Base-by-base conservation (phyloP, 2,113 vertebrate species). In the Zosterops borbonicus region DNA sequence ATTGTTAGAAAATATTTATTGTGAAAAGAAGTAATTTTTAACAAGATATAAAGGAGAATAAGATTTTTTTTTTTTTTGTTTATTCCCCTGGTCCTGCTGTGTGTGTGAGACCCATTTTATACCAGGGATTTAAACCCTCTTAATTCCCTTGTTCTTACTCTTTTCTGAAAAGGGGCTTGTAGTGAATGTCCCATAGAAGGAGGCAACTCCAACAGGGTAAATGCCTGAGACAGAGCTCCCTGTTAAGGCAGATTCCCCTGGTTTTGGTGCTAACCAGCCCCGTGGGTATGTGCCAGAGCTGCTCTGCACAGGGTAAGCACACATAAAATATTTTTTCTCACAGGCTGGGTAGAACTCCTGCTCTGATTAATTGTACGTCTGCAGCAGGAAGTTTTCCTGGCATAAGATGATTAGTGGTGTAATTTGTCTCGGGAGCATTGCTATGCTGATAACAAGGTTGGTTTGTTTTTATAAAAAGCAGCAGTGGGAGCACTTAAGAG, bases 341-440 rank as follows among this genome's bases (percentile, higher is more conserved):
- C 49, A 82, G 37, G 9, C 11, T 64, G 62, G 44, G 39, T 23
- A 82, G 69, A 67, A n/a, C 44, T 71, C 46, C 80, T 84, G 50
- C 25, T 81, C 62, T 89, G 58, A 73, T 81, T 53, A 85, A 80
- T 68, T 71, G 60, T n/a, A 35, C 0, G 1, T 84, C 80, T 94
- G 14, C 53, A 76, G 69, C 42, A 62, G 81, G 87, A 95, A 95
- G 89, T 56, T 89, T 81, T 92, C 60, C 64, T 94, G 83, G 52
- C 56, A 16, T 12, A 24, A 64, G 64, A 63, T 79, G 89, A 84
- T 92, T 76, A 81, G 83, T 59, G 46, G 68, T 83, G 83, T 11
- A 79, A 93, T 93, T 96, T 94, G 80, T 91, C 91, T 91, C 24
- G 74, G 74, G 82, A 92, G 82, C 50, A 87, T 20, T 76, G 74